phyloP scores from a whole-genome alignment of 2,888 invertebrate species.

The Tinea trinotella region DNA sequence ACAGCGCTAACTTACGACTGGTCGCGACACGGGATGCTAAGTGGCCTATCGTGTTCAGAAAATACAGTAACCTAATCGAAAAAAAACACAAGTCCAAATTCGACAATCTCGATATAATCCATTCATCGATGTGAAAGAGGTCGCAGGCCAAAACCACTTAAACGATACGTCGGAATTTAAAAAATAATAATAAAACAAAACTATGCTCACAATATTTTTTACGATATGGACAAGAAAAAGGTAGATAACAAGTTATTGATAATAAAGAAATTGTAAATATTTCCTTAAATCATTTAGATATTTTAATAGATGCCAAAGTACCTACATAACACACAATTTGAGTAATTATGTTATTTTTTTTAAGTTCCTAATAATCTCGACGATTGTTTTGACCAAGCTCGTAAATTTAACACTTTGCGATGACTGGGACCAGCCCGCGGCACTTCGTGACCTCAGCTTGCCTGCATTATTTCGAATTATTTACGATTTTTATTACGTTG shows the following conservation, averaged over 20 bases:
- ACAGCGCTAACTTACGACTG: conserved; percentile 59
- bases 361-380: conserved; percentile 2
- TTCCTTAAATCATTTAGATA: too few relatives aligned
- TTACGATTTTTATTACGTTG: conserved; percentile 65
- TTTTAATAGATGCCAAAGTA: too few relatives aligned
- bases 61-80: conserved; percentile 44
- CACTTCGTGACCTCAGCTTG: conserved; percentile 60
- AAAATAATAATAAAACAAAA: too few relatives aligned
- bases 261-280: too few relatives aligned
- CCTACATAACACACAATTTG: too few relatives aligned
- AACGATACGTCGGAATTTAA: too few relatives aligned
- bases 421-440: conserved; percentile 54
- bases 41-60: conserved; percentile 67
- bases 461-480: conserved; percentile 56
- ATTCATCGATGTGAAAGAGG: conserved; percentile 52
- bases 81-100: conserved; percentile 37
- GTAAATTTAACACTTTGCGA: conserved; percentile 49
- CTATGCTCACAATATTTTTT: too few relatives aligned
- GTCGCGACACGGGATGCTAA: conserved; percentile 56
- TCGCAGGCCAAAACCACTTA: too few relatives aligned
- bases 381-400: conserved; percentile 20
- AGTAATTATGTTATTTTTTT: too few relatives aligned
- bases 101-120: conserved; percentile 34
- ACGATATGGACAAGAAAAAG: background rate
- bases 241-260: too few relatives aligned